Percentiles rank a stretch among this genome's conserved stretches.
Evolutionary conservation across 2,888 invertebrate genomes (phyloP).

Genomic region (Eupithecia vulgata): DNA sequence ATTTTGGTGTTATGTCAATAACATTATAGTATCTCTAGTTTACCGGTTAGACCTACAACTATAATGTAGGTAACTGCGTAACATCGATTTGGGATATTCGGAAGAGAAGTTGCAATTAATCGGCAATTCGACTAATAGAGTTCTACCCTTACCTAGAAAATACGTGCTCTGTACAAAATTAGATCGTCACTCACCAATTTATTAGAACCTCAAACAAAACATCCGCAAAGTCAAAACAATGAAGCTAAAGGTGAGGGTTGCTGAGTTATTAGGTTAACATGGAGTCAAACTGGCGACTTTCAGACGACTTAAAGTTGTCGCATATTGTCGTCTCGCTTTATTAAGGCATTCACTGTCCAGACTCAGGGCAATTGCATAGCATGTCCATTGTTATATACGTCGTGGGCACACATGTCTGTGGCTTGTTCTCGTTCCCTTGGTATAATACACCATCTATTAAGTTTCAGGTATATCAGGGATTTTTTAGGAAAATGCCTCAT

Average conservation of each 20-base stretch:
- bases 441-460: not conserved
- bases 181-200: slow-evolving; percentile 24
- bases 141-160: not conserved
- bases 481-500: not conserved
- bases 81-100: too few relatives aligned
- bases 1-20: too few relatives aligned
- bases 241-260: slow-evolving; percentile 21
- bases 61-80: too few relatives aligned
- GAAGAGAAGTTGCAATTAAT: not conserved
- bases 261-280: slow-evolving; percentile 49
- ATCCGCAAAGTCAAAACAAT: slow-evolving; percentile 54
- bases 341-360: not conserved
- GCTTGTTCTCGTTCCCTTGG: not conserved
- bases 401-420: not conserved
- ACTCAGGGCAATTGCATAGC: too few relatives aligned
- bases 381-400: not conserved
- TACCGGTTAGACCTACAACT: too few relatives aligned
- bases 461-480: not conserved
- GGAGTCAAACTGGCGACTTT: slow-evolving; percentile 29
- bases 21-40: too few relatives aligned
- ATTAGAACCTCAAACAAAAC: slow-evolving; percentile 44
- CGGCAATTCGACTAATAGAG: not conserved
- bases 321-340: not conserved
- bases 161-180: slow-evolving; percentile 9
- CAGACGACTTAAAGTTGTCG: not conserved